Evolutionary conservation across 2,888 invertebrate genomes (phyloP).

Genomic region (Epistrophella euchroma): DNA sequence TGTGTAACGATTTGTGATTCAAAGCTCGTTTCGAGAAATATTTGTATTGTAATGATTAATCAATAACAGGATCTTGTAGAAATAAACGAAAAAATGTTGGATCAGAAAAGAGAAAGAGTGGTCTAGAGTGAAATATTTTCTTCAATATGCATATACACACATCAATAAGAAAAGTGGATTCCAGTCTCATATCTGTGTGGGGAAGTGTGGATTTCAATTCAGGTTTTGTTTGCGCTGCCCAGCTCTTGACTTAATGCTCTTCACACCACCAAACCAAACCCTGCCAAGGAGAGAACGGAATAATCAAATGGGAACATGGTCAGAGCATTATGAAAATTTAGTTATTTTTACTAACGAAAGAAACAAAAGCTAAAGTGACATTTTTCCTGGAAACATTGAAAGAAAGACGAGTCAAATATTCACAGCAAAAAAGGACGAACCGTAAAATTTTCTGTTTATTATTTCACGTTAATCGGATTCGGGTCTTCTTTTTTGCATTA

Average conservation of each 20-base stretch:
- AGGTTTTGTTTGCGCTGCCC: conserved; percentile 2
- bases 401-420: neutral
- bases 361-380: neutral
- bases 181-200: conserved; percentile 2
- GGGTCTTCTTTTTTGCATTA: neutral
- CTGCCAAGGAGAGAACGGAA: neutral
- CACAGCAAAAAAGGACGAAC: neutral
- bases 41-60: conserved; percentile 3
- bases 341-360: neutral
- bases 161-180: conserved; percentile 9
- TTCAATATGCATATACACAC: conserved; percentile 1
- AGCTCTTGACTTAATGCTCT: neutral
- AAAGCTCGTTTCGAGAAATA: neutral
- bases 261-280: neutral
- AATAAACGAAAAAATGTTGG: conserved; percentile 2
- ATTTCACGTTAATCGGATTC: neutral
- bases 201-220: conserved; percentile 8
- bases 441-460: neutral
- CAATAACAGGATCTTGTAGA: conserved; percentile 4
- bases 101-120: conserved; percentile 19
- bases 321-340: neutral
- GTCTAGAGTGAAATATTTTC: conserved; percentile 15
- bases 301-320: neutral
- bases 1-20: neutral
- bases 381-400: neutral